Evolutionary conservation across 2,797 vertebrate species (phyloP).

Genomic region (Triplophysa yarkandensis): DNA sequence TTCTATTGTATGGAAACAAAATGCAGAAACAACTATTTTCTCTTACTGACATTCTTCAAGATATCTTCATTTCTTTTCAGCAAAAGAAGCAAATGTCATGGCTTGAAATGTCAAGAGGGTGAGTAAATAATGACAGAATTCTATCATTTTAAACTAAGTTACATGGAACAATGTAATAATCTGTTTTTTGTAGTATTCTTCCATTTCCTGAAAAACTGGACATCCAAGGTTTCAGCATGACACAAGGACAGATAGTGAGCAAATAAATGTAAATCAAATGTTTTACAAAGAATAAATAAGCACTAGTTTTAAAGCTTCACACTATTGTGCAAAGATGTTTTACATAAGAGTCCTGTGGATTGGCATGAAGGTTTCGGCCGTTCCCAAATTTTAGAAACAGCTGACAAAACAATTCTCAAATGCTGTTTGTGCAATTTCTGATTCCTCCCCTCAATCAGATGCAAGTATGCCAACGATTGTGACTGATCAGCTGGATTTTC

Average conservation of each 20-base stretch:
- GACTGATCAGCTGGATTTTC: slow-evolving; percentile 63
- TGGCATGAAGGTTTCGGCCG: background rate
- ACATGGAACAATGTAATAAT: slow-evolving; percentile 35
- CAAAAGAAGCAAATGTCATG: too few relatives aligned
- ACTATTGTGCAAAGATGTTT: background rate
- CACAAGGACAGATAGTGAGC: background rate
- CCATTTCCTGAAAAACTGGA: too few relatives aligned
- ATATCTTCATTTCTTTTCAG: too few relatives aligned
- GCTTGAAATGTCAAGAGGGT: too few relatives aligned
- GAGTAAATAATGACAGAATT: too few relatives aligned
- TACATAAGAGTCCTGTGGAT: background rate
- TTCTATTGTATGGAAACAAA: too few relatives aligned
- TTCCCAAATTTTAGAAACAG: slow-evolving; percentile 51
- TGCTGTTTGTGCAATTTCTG: slow-evolving; percentile 56
- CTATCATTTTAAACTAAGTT: too few relatives aligned
- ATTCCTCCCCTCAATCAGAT: slow-evolving; percentile 54
- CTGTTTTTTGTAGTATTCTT: slow-evolving; percentile 46
- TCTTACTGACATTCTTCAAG: too few relatives aligned
- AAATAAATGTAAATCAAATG: background rate
- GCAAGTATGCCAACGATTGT: slow-evolving; percentile 61
- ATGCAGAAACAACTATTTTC: too few relatives aligned
- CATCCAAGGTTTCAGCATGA: too few relatives aligned
- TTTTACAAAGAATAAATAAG: background rate
- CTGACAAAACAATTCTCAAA: slow-evolving; percentile 62
- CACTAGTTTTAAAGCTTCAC: background rate